Percentiles rank a stretch among this genome's conserved stretches.
Conservation (phyloP, 2,797 vertebrate species). For the Poliocrania exsul region DNA sequence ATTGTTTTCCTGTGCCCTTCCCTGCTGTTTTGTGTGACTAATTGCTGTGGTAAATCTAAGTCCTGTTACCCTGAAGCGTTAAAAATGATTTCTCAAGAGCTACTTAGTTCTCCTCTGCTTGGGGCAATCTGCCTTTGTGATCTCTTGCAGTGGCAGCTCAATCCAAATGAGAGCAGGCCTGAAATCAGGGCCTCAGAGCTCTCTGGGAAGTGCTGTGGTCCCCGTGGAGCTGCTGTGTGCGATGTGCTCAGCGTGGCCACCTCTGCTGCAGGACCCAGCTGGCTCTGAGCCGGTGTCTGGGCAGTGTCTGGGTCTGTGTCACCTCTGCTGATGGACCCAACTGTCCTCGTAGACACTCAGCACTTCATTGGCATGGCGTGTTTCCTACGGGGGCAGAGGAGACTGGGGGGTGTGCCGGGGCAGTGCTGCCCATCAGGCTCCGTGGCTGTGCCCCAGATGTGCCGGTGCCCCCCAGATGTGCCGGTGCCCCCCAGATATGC, state of each 20-base stretch:
- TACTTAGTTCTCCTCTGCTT: background rate
- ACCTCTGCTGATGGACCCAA: background rate
- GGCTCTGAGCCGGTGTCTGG: background rate
- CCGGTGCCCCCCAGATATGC: background rate
- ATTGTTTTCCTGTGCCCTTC: background rate
- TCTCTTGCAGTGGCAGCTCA: background rate
- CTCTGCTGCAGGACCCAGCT: background rate
- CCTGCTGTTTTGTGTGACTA: background rate
- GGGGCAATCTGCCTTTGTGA: background rate
- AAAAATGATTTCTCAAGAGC: background rate
- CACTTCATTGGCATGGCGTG: background rate
- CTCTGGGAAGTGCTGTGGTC: background rate
- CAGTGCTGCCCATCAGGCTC: background rate
- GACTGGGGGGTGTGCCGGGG: too few relatives aligned
- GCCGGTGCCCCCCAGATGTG: too few relatives aligned
- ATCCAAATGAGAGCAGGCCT: background rate
- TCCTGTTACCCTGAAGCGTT: background rate
- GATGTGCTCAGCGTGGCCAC: background rate
- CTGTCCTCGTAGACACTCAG: background rate
- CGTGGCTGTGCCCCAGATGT: fast-evolving
- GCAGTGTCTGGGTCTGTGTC: background rate
- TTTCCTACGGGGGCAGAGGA: background rate
- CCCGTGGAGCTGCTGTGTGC: background rate
- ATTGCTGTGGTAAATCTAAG: background rate
- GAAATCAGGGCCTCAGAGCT: background rate